phyloP scores from a whole-genome alignment of 2,797 vertebrate genomes.

The Champsocephalus gunnari region DNA sequence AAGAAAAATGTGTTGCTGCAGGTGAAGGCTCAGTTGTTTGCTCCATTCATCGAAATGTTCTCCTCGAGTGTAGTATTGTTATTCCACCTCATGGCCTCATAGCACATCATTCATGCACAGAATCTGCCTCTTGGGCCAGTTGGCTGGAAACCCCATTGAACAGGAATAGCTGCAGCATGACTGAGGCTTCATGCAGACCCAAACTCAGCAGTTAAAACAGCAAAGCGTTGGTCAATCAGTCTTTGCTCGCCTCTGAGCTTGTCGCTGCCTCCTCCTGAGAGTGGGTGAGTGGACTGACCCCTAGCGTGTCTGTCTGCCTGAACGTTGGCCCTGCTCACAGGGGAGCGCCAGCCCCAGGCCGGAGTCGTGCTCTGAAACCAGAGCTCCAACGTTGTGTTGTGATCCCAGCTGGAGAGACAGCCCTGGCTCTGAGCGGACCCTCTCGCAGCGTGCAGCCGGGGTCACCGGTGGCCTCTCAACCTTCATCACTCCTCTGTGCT shows the following conservation, averaged over 20 bases:
- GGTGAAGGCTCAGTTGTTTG: slow-evolving; percentile 62
- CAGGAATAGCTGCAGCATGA: slow-evolving; percentile 51
- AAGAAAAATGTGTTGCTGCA: slow-evolving; percentile 72
- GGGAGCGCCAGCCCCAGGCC: slow-evolving; percentile 70
- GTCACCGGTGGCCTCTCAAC: slow-evolving; percentile 74
- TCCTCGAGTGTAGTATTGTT: slow-evolving; percentile 43
- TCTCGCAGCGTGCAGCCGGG: slow-evolving; percentile 73
- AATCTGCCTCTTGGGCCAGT: slow-evolving; percentile 50
- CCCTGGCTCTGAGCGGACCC: slow-evolving; percentile 72
- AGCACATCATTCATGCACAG: slow-evolving; percentile 62
- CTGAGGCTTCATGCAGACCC: slow-evolving; percentile 55
- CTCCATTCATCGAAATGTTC: slow-evolving; percentile 60
- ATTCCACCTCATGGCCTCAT: slow-evolving; percentile 48
- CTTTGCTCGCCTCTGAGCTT: slow-evolving; percentile 57
- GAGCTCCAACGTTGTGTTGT: slow-evolving; percentile 78
- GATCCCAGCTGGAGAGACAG: slow-evolving; percentile 86
- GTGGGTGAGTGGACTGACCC: slow-evolving; percentile 65
- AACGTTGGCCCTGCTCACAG: slow-evolving; percentile 71
- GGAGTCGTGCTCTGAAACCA: slow-evolving; percentile 79
- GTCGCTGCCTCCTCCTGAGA: slow-evolving; percentile 74
- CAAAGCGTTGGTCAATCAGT: slow-evolving; percentile 64
- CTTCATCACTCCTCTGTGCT: slow-evolving; percentile 66
- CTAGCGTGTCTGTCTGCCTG: slow-evolving; percentile 79
- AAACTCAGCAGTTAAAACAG: slow-evolving; percentile 65
- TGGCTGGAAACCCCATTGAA: slow-evolving; percentile 58